A percentile compares a stretch with the other conserved stretches of the same genome.
phyloP scores from a whole-genome alignment of 1,140 invertebrate genomes.

The Venustaconcha ellipsiformis region DNA sequence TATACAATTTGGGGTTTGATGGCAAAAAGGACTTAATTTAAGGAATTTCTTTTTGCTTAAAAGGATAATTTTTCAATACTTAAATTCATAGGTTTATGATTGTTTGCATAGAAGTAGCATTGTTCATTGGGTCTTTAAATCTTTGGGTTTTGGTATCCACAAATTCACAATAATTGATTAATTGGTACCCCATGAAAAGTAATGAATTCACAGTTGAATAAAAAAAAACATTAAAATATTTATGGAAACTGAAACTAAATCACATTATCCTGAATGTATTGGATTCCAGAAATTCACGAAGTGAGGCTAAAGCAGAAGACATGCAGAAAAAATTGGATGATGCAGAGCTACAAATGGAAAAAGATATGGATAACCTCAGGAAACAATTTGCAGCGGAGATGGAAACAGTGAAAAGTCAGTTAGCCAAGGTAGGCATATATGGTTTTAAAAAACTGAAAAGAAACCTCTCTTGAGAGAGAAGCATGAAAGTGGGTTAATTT shows the following conservation, averaged over 20 bases:
- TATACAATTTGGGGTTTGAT: too few relatives aligned
- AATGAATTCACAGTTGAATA: background rate
- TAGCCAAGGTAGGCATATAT: too few relatives aligned
- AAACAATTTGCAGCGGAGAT: constrained; percentile 53
- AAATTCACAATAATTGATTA: background rate
- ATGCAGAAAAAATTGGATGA: constrained; percentile 29
- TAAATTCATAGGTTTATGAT: background rate
- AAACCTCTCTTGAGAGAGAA: too few relatives aligned
- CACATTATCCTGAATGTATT: too few relatives aligned
- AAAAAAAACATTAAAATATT: background rate
- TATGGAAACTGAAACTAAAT: background rate
- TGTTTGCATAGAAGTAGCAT: background rate
- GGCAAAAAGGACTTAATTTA: too few relatives aligned
- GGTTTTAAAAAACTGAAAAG: too few relatives aligned
- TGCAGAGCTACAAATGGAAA: constrained; percentile 14
- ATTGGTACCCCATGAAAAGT: background rate
- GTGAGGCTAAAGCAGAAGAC: constrained; percentile 23
- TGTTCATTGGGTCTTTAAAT: too few relatives aligned
- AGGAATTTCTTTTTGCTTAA: too few relatives aligned
- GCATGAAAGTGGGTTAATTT: too few relatives aligned
- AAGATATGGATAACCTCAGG: constrained; percentile 49
- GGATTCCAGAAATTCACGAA: constrained; percentile 28
- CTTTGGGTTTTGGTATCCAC: too few relatives aligned
- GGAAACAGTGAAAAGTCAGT: constrained; percentile 10
- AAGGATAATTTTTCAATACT: too few relatives aligned